Percentiles rank a stretch among this genome's conserved stretches.
Evolutionary conservation across 2,113 vertebrate genomes (phyloP).

Genomic region (Lagopus leucura): DNA sequence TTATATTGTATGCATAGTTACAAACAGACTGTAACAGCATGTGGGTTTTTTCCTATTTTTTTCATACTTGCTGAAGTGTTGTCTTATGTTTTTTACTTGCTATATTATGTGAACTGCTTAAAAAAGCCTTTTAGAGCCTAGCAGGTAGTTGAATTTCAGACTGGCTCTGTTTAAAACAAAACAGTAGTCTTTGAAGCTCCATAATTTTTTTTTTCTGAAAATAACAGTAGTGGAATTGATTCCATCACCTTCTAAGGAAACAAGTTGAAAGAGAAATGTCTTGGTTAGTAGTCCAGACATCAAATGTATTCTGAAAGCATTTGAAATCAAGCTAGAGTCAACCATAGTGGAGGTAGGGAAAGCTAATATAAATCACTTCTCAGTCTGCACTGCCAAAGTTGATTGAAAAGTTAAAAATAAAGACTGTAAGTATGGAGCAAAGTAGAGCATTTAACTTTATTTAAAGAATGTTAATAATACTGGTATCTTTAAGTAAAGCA

Average conservation of each 20-base stretch:
- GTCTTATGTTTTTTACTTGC: slow-evolving; percentile 38
- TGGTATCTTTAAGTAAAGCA: neutral
- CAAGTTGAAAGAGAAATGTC: slow-evolving; percentile 36
- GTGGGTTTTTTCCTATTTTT: slow-evolving; percentile 44
- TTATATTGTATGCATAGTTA: neutral
- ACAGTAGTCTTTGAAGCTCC: slow-evolving; percentile 46
- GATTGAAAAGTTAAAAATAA: neutral
- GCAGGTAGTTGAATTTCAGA: slow-evolving; percentile 50
- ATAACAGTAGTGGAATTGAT: slow-evolving; percentile 47
- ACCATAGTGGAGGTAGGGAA: neutral
- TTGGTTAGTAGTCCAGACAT: slow-evolving; percentile 41
- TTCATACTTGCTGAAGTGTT: slow-evolving; percentile 19
- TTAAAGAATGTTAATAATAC: neutral
- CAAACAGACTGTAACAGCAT: slow-evolving; percentile 23
- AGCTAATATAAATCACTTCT: slow-evolving; percentile 17
- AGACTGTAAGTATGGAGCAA: neutral
- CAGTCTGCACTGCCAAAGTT: neutral
- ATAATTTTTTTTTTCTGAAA: neutral
- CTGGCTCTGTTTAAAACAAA: slow-evolving; percentile 60
- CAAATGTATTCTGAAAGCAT: slow-evolving; percentile 32
- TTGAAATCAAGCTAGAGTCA: slow-evolving; percentile 10
- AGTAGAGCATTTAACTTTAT: neutral
- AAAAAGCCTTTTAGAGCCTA: slow-evolving; percentile 41
- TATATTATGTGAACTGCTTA: slow-evolving; percentile 31
- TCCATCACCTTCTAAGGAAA: slow-evolving; percentile 38